Conservation (phyloP, 2,797 vertebrate genomes). For the Eulemur rubriventer region DNA sequence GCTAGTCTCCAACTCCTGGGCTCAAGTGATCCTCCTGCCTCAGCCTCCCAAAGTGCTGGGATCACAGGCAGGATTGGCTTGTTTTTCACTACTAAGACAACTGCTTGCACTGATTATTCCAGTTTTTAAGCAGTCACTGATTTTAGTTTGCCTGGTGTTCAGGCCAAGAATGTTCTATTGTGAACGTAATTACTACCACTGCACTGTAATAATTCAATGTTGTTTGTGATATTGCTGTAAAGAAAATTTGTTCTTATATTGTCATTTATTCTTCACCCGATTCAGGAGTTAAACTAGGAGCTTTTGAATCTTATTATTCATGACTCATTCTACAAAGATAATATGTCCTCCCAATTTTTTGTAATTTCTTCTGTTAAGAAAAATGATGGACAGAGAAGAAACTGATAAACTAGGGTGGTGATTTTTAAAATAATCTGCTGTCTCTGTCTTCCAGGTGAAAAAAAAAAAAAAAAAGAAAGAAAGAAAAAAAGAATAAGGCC, state of each 20-base stretch:
- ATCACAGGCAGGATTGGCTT: too few species aligned
- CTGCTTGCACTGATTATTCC: conserved; percentile 64
- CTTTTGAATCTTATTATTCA: background rate
- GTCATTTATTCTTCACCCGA: conserved; percentile 48
- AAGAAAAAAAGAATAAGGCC: too few species aligned
- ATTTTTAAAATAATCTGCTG: too few species aligned
- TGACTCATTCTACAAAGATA: background rate
- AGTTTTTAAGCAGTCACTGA: conserved; percentile 20
- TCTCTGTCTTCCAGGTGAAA: background rate
- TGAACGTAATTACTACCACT: conserved; percentile 64
- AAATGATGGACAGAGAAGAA: too few species aligned
- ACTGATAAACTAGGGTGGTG: too few species aligned
- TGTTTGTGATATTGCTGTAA: conserved; percentile 10
- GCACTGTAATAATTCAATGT: conserved; percentile 52
- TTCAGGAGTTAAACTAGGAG: conserved; percentile 60
- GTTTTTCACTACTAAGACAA: background rate
- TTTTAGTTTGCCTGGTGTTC: conserved; percentile 57
- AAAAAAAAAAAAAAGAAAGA: too few species aligned
- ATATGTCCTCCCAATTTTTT: background rate
- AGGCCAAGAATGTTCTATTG: conserved; percentile 47
- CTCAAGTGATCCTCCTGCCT: too few species aligned
- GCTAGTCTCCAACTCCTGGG: too few species aligned
- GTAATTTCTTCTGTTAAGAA: background rate
- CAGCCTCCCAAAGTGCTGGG: too few species aligned
- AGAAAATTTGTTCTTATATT: conserved; percentile 53